Conservation (phyloP, 2,797 vertebrate species). For the Crocodylus rhombifer region DNA sequence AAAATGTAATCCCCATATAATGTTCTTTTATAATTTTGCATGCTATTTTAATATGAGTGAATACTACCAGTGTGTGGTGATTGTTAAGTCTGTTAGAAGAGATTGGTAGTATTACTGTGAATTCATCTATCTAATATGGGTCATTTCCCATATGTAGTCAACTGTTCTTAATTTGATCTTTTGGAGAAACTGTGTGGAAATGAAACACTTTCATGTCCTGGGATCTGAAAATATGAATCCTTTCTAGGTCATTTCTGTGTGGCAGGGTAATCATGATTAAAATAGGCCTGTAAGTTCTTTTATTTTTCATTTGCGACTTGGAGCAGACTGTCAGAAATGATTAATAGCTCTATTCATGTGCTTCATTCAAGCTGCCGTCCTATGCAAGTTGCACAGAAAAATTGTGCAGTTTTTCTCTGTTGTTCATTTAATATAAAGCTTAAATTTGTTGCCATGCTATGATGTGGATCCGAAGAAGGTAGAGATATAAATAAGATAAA, state of each 20-base stretch:
- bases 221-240: background rate
- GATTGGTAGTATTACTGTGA: background rate
- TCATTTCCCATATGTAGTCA: background rate
- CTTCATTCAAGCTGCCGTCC: background rate
- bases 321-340: background rate
- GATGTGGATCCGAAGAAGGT: background rate
- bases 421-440: background rate
- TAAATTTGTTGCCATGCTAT: background rate
- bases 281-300: background rate
- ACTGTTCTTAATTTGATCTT: background rate
- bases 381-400: accelerated
- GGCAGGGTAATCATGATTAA: background rate
- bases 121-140: background rate
- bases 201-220: background rate
- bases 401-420: background rate
- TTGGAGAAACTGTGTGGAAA: background rate
- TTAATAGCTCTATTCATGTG: background rate
- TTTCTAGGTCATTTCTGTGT: background rate
- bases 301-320: background rate
- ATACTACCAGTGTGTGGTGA: background rate
- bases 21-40: background rate
- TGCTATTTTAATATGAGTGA: background rate
- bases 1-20: background rate
- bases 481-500: background rate
- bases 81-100: background rate